Percentiles rank a stretch among this genome's conserved stretches.
Evolutionary conservation across 37 sponge, comb jelly and placozoan species (phyloP).

Genomic region (Crambe crambe): DNA sequence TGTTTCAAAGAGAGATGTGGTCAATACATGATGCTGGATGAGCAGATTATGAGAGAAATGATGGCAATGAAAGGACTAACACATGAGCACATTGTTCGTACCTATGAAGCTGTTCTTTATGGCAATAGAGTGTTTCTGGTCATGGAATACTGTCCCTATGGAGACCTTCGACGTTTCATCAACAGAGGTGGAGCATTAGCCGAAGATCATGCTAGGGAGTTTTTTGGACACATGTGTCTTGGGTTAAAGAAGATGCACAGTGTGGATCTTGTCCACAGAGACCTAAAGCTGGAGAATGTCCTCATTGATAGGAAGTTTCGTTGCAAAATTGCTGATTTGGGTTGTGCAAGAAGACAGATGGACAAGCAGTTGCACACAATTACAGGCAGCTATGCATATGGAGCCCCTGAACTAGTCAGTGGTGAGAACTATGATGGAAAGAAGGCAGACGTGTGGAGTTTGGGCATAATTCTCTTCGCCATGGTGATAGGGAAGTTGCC

Average conservation of each 20-base stretch:
- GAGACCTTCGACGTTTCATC: constrained; percentile 60
- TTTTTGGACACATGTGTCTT: constrained; percentile 49
- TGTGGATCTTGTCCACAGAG: constrained; percentile 53
- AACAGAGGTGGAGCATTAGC: constrained; percentile 41
- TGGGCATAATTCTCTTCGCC: constrained; percentile 61
- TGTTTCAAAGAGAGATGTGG: constrained; percentile 44
- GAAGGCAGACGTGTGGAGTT: constrained; percentile 67
- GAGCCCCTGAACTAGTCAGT: constrained; percentile 63
- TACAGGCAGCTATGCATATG: constrained; percentile 74
- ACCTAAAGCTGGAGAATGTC: constrained; percentile 67
- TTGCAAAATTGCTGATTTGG: constrained; percentile 59
- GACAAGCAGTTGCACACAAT: constrained; percentile 47
- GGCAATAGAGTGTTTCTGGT: constrained; percentile 51
- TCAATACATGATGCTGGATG: constrained; percentile 49
- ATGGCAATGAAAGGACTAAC: constrained; percentile 46
- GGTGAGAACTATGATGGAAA: constrained; percentile 61
- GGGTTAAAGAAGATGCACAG: constrained; percentile 50
- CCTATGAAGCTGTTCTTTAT: constrained; percentile 46
- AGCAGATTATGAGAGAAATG: constrained; percentile 65
- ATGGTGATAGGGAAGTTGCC: constrained; percentile 60
- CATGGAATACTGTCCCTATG: constrained; percentile 55
- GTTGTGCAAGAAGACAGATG: constrained; percentile 66
- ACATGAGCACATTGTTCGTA: constrained; percentile 50
- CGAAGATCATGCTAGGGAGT: constrained; percentile 46
- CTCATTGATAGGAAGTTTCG: constrained; percentile 43